Conservation (phyloP, 1,140 invertebrate genomes). For the Lordiphosa stackelbergi region DNA sequence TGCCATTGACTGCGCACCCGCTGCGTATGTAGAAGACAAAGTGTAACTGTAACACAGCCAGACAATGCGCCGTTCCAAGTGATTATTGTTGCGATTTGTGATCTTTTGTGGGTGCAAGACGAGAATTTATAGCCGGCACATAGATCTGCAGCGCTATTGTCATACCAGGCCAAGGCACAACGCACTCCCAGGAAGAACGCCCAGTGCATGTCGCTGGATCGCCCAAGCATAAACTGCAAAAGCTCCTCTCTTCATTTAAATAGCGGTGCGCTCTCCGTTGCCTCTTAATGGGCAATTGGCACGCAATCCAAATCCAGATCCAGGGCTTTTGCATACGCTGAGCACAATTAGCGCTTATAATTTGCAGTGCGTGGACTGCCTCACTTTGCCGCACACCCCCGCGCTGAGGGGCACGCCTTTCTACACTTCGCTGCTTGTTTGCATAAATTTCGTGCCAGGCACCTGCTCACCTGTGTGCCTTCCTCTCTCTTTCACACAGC, state of each 20-base stretch:
- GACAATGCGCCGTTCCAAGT: slow-evolving; percentile 26
- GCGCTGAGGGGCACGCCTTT: slow-evolving; percentile 44
- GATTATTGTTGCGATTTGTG: slow-evolving; percentile 53
- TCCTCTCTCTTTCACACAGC: background rate
- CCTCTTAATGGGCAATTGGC: slow-evolving; percentile 48
- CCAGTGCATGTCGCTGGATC: slow-evolving; percentile 49
- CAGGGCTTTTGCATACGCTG: slow-evolving; percentile 48
- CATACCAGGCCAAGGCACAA: too few relatives aligned
- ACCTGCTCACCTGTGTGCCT: slow-evolving; percentile 18
- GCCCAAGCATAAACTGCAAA: slow-evolving; percentile 33
- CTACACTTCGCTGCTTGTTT: slow-evolving; percentile 72
- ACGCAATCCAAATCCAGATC: slow-evolving; percentile 34
- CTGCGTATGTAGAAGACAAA: slow-evolving; percentile 54
- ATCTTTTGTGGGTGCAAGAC: slow-evolving; percentile 41
- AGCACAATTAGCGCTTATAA: slow-evolving; percentile 59
- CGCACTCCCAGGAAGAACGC: slow-evolving; percentile 23
- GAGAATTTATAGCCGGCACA: slow-evolving; percentile 52
- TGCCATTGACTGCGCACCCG: slow-evolving; percentile 42
- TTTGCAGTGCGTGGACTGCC: slow-evolving; percentile 40
- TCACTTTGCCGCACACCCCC: slow-evolving; percentile 2
- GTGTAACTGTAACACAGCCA: slow-evolving; percentile 55
- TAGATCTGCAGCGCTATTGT: slow-evolving; percentile 24
- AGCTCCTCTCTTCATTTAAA: slow-evolving; percentile 48
- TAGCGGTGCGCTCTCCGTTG: slow-evolving; percentile 33
- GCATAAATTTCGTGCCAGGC: slow-evolving; percentile 69